Conservation (phyloP, 2,797 vertebrate species). For the Phyllotis vaccarum region DNA sequence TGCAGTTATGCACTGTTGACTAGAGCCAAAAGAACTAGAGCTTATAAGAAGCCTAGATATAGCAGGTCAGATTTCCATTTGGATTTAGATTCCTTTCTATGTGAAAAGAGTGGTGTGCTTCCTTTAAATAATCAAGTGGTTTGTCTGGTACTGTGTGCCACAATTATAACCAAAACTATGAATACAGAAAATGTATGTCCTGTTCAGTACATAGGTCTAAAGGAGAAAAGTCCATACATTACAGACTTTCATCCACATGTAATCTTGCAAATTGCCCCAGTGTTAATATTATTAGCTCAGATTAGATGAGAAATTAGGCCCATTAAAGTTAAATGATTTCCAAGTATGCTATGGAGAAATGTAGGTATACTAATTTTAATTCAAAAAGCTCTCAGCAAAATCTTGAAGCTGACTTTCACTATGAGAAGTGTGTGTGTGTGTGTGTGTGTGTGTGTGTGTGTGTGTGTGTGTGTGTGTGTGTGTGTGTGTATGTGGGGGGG, state of each 20-base stretch:
- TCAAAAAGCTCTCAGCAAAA: background rate
- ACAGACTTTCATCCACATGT: background rate
- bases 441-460: background rate
- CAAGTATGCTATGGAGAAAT: background rate
- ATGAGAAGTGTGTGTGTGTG: background rate
- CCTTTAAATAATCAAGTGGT: background rate
- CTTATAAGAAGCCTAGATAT: background rate
- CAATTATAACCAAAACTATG: background rate
- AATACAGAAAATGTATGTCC: background rate
- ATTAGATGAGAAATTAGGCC: constrained; percentile 18
- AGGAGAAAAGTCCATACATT: background rate
- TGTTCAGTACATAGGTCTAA: background rate
- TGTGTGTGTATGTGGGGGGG: background rate
- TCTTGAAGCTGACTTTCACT: background rate
- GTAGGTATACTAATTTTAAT: background rate
- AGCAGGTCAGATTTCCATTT: background rate
- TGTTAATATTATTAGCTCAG: background rate
- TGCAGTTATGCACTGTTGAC: background rate
- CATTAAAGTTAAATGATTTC: background rate
- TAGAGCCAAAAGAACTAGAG: background rate
- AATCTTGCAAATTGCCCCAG: background rate
- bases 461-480: background rate
- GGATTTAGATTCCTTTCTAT: background rate
- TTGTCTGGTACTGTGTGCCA: background rate
- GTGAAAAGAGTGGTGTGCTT: background rate